phyloP scores from a whole-genome alignment of 2,113 vertebrate species.

The Ophthalmolycus amberensis region DNA sequence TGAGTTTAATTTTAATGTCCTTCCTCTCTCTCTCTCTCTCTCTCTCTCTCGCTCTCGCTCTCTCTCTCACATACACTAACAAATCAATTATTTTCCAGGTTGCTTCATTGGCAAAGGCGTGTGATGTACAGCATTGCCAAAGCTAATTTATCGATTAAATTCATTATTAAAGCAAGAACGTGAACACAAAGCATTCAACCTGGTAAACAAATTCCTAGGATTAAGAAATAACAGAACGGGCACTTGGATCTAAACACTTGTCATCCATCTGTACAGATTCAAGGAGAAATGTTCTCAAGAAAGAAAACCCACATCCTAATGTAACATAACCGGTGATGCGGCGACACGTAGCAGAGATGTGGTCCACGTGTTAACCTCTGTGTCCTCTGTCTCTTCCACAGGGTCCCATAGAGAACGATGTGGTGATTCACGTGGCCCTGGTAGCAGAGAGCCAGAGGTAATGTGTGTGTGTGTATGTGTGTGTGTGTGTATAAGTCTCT shows the following conservation, averaged over 20 bases:
- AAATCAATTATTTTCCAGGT: neutral
- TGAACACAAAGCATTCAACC: neutral
- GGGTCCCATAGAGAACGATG: constrained; percentile 96
- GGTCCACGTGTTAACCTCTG: constrained; percentile 5
- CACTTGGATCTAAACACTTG: neutral
- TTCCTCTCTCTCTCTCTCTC: neutral
- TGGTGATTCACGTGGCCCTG: constrained; percentile 93
- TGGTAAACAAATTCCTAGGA: neutral
- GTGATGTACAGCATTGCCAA: neutral
- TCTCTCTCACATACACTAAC: neutral
- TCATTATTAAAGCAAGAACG: neutral
- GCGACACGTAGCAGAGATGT: neutral
- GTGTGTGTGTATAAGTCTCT: neutral
- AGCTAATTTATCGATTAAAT: neutral
- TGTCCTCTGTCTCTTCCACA: constrained; percentile 73
- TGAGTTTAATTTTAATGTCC: constrained; percentile 23
- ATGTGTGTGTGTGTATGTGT: constrained; percentile 8
- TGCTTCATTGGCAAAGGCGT: neutral
- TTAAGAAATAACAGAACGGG: neutral
- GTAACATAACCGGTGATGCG: neutral
- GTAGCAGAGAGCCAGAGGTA: constrained; percentile 99
- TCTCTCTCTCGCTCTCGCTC: neutral
- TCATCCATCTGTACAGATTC: neutral
- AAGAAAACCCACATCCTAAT: neutral
- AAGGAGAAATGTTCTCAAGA: neutral